A percentile compares a stretch with the other conserved stretches of the same genome.
These are phyloP conservation scores for Merluccius polli DNA, from an alignment of 2,797 vertebrate genomes.

Conservation along the genomic window DNA sequence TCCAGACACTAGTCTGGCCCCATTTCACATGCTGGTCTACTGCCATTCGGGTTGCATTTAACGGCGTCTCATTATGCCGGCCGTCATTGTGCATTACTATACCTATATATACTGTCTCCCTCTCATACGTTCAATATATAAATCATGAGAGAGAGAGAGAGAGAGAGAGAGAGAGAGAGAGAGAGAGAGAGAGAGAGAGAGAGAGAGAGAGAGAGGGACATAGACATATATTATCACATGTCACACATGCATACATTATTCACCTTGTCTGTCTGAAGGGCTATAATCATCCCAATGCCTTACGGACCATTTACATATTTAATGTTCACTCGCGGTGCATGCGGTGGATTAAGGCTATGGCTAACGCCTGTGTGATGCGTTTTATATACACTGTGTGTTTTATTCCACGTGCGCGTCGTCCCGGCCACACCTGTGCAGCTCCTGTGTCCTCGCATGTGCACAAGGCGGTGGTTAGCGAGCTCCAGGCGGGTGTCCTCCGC, in stretches of 20 bases:
- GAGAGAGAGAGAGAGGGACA: background rate
- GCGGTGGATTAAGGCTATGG: slow-evolving; percentile 11
- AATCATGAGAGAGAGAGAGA: no score
- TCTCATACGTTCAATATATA: no score
- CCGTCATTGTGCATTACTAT: background rate
- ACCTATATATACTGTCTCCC: no score
- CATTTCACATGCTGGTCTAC: background rate
- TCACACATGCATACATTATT: slow-evolving; percentile 48
- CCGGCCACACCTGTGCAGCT: no score
- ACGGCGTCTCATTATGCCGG: background rate
- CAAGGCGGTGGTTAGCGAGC: no score
- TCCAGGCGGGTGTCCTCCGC: background rate
- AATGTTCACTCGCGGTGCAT: slow-evolving; percentile 54
- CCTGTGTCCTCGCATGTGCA: no score
- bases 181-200: background rate
- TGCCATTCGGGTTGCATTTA: background rate
- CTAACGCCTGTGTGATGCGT: slow-evolving; percentile 26
- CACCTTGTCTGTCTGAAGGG: slow-evolving; percentile 34
- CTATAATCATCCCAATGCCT: slow-evolving; percentile 43
- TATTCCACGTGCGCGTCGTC: no score
- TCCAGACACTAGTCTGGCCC: background rate
- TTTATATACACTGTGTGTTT: slow-evolving; percentile 6
- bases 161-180: background rate
- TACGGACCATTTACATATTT: slow-evolving; percentile 55
- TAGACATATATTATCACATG: background rate